Conservation (phyloP, 2,797 vertebrate genomes). For the Myotis myotis region DNA sequence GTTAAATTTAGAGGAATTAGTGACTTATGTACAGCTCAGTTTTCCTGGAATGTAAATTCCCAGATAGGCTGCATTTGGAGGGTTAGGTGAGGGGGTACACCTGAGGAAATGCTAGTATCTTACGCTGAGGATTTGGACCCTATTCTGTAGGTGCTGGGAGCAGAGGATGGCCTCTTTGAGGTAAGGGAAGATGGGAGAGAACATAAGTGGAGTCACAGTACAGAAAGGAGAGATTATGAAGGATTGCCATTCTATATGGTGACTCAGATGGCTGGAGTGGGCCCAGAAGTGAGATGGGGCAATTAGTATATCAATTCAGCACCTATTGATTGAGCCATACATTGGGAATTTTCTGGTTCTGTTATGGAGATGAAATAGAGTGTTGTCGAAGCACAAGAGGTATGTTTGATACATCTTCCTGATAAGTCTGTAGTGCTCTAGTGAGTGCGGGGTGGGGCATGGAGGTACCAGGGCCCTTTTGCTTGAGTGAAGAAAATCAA, state of each 20-base stretch:
- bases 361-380: background rate
- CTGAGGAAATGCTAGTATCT: background rate
- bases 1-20: background rate
- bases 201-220: background rate
- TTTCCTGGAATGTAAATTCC: slow-evolving; percentile 19
- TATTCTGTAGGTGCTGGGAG: background rate
- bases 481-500: slow-evolving; percentile 19
- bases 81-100: background rate
- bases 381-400: background rate
- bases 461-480: background rate
- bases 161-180: background rate
- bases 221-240: background rate
- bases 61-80: background rate
- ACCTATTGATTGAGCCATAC: background rate
- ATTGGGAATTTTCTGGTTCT: background rate
- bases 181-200: background rate
- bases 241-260: background rate
- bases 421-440: background rate
- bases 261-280: background rate
- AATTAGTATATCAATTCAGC: background rate
- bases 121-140: background rate
- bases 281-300: background rate
- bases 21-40: background rate
- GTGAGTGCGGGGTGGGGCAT: background rate
- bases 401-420: background rate